Evolutionary conservation across 1,140 invertebrate genomes (phyloP).

Genomic region (Lasioglossum baleicum): DNA sequence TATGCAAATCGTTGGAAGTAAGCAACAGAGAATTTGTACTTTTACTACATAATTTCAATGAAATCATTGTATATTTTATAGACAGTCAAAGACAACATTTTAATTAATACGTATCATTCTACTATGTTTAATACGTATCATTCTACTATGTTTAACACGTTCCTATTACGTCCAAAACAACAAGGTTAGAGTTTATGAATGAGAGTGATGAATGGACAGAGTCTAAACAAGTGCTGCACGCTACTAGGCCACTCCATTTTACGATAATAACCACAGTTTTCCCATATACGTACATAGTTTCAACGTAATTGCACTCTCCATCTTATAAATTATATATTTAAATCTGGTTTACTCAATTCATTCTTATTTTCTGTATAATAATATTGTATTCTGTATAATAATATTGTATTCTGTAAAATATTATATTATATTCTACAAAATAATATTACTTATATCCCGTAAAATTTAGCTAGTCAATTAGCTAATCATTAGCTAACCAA

Average conservation of each 20-base stretch:
- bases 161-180: neutral
- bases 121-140: no score
- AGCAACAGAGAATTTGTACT: no score
- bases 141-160: no score
- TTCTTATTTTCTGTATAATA: no score
- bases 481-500: no score
- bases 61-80: neutral
- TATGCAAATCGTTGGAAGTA: neutral
- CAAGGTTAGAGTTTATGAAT: neutral
- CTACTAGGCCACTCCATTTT: neutral
- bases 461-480: no score
- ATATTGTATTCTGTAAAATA: no score
- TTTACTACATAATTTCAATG: neutral
- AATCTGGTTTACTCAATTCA: neutral
- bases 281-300: neutral
- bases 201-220: conserved; percentile 2
- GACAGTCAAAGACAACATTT: neutral
- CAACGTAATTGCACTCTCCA: neutral
- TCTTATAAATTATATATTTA: neutral
- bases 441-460: no score
- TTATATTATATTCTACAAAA: no score
- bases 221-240: neutral
- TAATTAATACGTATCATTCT: no score
- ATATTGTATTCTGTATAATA: no score
- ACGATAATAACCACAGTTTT: neutral